Evolutionary conservation across 2,888 invertebrate species (phyloP).

Genomic region (Malacosoma neustria): DNA sequence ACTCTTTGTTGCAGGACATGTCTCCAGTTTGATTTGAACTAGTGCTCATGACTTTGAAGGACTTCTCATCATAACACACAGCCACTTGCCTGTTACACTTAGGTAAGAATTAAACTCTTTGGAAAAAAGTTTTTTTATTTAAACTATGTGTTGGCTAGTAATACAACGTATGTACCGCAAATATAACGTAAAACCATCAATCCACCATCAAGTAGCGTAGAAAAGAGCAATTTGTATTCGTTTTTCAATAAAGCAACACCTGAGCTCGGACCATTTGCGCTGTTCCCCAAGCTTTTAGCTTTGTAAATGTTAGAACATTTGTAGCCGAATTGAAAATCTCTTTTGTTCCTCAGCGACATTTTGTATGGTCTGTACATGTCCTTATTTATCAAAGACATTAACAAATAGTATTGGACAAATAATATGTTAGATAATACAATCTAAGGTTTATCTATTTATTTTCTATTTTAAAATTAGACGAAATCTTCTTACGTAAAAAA

Average conservation of each 20-base stretch:
- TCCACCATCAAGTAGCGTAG: constrained; percentile 46
- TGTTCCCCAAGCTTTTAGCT: constrained; percentile 52
- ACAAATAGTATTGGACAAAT: no score
- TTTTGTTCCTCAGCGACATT: constrained; percentile 37
- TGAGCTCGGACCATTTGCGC: constrained; percentile 56
- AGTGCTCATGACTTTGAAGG: constrained; percentile 43
- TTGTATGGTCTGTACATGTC: constrained; percentile 1
- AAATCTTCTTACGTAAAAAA: no score
- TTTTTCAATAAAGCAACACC: constrained; percentile 72
- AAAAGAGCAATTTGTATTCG: constrained; percentile 67
- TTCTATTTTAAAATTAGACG: no score
- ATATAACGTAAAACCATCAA: constrained; percentile 23
- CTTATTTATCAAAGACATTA: constrained; percentile 4
- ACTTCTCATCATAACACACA: constrained; percentile 56
- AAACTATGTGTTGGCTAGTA: no score
- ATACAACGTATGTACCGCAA: no score
- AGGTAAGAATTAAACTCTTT: constrained; percentile 53
- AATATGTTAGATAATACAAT: no score
- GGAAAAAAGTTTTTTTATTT: no score
- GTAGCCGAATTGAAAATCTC: constrained; percentile 70
- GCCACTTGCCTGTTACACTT: constrained; percentile 42
- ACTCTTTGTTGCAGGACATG: constrained; percentile 54
- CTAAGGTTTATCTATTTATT: no score
- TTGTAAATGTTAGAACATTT: constrained; percentile 68
- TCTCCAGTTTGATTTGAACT: constrained; percentile 19